Base-by-base conservation (phyloP, 2,797 vertebrate genomes). In the Perodicticus potto region DNA sequence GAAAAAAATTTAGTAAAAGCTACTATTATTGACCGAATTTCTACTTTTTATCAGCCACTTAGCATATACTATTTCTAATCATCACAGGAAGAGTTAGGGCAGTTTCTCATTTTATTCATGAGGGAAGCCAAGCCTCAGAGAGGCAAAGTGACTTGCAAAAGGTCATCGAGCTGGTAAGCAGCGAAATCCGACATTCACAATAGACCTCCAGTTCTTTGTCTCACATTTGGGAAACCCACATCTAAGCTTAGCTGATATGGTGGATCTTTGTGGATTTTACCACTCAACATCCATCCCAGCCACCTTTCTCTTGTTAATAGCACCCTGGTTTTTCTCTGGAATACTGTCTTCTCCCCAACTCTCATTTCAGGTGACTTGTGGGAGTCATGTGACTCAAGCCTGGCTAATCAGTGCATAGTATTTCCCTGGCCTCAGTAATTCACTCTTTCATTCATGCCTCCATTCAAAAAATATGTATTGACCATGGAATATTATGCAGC, bases 51-150 rank as follows among this genome's bases (percentile, higher is more conserved):
- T 29, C 72, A 77, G 22, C 29, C n/a, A 49, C 53, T 86, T 86
- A 23, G 9, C 3, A 0, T 34, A 11, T 40, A 20, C 49, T 59
- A 73, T 70, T 91, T 76, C 55, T 82, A 81, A 40, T 32, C 7
- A 17, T 89, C 9, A 67, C 27, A 9, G 40, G 34, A 91, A 83
- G 29, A 81, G n/a, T 81, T 93, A 53, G 34, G 40, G 59, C 40
- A 93, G 22, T 61, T 93, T 93, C 80, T 86, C 57, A 59, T 61
- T 91, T 94, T 86, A 85, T 73, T 93, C 65, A 29, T 9, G 22
- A 81, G 34, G 45, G 61, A 90, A 88, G 53, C 73, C 29, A 49
- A 85, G 81, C 13, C 10, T n/a, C 29, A 40, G 53, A 67, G 49
- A 55, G 92, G 49, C 22, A 65, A 77, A 91, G 57, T 74, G n/a